Evolutionary conservation across 2,797 vertebrate species (phyloP).

Genomic region (Gorsachius magnificus): DNA sequence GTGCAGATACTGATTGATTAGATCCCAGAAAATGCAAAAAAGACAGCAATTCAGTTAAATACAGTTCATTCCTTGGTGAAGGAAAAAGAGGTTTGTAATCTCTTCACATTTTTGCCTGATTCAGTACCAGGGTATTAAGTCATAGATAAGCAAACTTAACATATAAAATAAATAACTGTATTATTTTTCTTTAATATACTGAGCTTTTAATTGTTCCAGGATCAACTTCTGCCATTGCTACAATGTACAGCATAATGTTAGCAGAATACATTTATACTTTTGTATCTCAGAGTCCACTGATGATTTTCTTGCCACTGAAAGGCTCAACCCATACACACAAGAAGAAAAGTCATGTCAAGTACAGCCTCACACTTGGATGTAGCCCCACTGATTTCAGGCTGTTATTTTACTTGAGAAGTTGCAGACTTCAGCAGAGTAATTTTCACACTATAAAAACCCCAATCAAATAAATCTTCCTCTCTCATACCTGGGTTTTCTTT

Average conservation of each 20-base stretch:
- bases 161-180: background rate
- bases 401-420: background rate
- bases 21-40: background rate
- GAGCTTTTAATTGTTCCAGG: background rate
- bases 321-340: fast-evolving
- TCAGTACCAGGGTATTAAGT: background rate
- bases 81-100: background rate
- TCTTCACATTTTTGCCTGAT: background rate
- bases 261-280: background rate
- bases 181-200: background rate
- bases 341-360: background rate
- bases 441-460: background rate
- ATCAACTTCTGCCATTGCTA: background rate
- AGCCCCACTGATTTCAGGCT: background rate
- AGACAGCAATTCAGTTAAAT: background rate
- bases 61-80: background rate
- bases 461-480: background rate
- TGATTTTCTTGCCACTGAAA: background rate
- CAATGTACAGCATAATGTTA: background rate
- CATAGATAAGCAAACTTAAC: background rate
- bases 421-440: background rate
- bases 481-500: background rate
- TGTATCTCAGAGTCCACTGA: background rate
- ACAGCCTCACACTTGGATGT: background rate
- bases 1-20: background rate